Evolutionary conservation across 2,113 vertebrate species (phyloP).

Genomic region (Ptychochromis oligacanthus): DNA sequence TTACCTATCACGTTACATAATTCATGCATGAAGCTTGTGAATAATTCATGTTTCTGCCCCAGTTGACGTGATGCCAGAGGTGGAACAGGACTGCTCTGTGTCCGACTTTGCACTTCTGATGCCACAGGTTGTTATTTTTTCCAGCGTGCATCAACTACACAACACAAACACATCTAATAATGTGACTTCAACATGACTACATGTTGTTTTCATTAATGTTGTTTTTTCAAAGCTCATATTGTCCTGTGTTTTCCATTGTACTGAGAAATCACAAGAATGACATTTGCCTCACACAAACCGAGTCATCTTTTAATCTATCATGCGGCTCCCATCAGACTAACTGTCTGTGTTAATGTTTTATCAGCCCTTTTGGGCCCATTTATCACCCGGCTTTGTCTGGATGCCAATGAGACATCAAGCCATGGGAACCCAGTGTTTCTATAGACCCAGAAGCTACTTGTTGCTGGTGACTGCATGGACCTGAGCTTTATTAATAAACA

Average conservation of each 20-base stretch:
- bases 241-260: background rate
- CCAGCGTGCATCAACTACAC: background rate
- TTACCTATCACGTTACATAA: slow-evolving; percentile 68
- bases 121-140: slow-evolving; percentile 25
- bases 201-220: slow-evolving; percentile 21
- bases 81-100: slow-evolving; percentile 35
- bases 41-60: slow-evolving; percentile 70
- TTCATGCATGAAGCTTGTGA: slow-evolving; percentile 60
- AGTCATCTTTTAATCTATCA: slow-evolving; percentile 56
- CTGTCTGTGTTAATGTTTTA: slow-evolving; percentile 81
- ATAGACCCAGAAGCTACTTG: slow-evolving; percentile 40
- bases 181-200: background rate
- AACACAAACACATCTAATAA: slow-evolving; percentile 9
- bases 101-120: slow-evolving; percentile 8
- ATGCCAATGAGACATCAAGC: slow-evolving; percentile 57
- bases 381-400: slow-evolving; percentile 73
- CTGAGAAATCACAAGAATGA: slow-evolving; percentile 15
- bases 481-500: slow-evolving; percentile 56
- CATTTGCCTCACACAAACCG: slow-evolving; percentile 29
- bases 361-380: slow-evolving; percentile 74
- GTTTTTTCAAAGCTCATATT: background rate
- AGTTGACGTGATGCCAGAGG: slow-evolving; percentile 61
- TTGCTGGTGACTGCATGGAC: slow-evolving; percentile 46
- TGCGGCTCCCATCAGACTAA: slow-evolving; percentile 49
- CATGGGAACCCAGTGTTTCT: slow-evolving; percentile 56